Base-by-base conservation (phyloP, 1,140 invertebrate genomes). In the Dolichoris vasculosae region DNA sequence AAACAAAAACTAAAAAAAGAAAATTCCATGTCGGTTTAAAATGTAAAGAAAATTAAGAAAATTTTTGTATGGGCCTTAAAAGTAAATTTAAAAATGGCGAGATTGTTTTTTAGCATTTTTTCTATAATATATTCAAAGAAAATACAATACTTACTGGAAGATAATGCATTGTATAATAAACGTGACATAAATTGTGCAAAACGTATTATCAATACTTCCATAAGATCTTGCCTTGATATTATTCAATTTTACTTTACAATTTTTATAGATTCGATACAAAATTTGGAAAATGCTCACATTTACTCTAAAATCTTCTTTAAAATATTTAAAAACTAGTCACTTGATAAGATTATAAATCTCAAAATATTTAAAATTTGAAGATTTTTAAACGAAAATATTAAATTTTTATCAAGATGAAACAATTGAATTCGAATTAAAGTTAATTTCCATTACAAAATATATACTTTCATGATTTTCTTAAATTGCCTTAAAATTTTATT, bases 401-500 rank as follows among this genome's bases (percentile, higher is more conserved):
- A n/a, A n/a, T n/a, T 17, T 51, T 51, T 51, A 51, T 51, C 20
- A 8, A 51, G 48, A 17, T 51, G 6, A 17, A 51, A 51, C 15
- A 51, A 13, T 17, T 46, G 43, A 46, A 46, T 46, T 46, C 13
- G 43, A 6, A 13, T 46, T 46, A 46, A 46, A 46, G 13, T 7
- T 46, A 46, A 7, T 13, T 46, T 17, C 2, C 20, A 55, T 17
- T 59, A 59, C 23, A 59, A 59, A 26, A 59, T 59, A 26, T 59
- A 26, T 59, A 26, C 9, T 59, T 23, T 55, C 64, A 78, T 77
- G 40, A 83, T n/a, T 80, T 43, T 89, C 81, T 86, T 89, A 82
- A 78, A 87, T 88, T 90, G 90, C 83, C 86, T 83, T 64, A 86
- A 79, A 85, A 80, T 46, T 46, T 1, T 30, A 69, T 38, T 69